Base-by-base conservation (phyloP, 2,888 invertebrate species). In the Acanthosepion pharaonis region DNA sequence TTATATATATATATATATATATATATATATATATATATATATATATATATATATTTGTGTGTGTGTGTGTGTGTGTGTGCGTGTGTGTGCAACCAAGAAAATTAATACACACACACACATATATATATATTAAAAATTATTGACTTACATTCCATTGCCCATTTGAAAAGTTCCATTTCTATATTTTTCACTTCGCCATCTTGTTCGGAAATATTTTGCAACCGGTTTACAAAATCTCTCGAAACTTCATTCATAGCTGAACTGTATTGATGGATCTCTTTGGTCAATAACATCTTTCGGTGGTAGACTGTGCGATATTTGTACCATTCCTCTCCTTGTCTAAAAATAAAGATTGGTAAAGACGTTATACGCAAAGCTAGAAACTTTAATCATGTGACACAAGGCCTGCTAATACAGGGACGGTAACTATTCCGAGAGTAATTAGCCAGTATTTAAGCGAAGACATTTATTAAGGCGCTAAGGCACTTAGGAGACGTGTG, bases 81-180 rank as follows among this genome's bases (percentile, higher is more conserved):
- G 9, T 64, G 9, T 64, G 28, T 64, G 5, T 64, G 9, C 0
- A 5, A 28, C 8, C 28, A 28, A 11, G 8, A 9, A 9, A 11
- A 64, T 78, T 1, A 18, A n/a, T n/a, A 49, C 6, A 49, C 9
- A 6, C 15, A 25, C 9, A n/a, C 20, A 49, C 28, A 20, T 0
- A 25, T 49, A 49, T 4, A 48, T 28, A 15, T 49, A 15, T n/a
- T 20, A 33, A 55, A 28, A 92, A 33, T 15, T 23, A n/a, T 25
- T 49, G 6, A 95, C 97, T 96, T 95, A 97, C 97, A 97, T 96
- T 97, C 97, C 96, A 97, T 96, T 5, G 97, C 97, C 97, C 97
- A 97, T 95, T 97, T 97, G 96, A 97, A 97, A 49, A 97, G 95
- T 95, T 97, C 97, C 93, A 96, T 96, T 95, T 97, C 97, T 59